Percentiles rank a stretch among this genome's conserved stretches.
Conservation (phyloP, 1,140 invertebrate genomes). For the Campodea augens region DNA sequence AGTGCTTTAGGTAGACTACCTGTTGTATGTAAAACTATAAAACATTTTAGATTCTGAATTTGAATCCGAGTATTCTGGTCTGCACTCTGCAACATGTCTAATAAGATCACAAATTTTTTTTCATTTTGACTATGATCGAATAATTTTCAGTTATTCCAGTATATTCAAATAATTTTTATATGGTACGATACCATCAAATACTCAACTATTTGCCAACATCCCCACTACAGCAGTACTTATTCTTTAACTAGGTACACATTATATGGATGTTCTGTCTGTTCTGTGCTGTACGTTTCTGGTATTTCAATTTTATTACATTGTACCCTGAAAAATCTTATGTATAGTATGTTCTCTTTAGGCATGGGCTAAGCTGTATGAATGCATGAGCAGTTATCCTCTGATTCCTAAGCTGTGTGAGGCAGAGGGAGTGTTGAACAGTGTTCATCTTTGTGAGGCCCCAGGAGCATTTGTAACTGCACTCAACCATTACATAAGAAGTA, state of each 20-base stretch:
- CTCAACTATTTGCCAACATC: neutral
- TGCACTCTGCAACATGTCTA: too few relatives aligned
- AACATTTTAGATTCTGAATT: too few relatives aligned
- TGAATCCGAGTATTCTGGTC: too few relatives aligned
- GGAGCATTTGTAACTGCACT: slow-evolving; percentile 77
- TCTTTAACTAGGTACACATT: neutral
- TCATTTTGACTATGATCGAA: too few relatives aligned
- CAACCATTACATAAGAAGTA: slow-evolving; percentile 57
- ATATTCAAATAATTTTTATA: slow-evolving; percentile 5
- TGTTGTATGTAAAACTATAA: too few relatives aligned
- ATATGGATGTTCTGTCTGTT: neutral
- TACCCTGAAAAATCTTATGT: slow-evolving; percentile 2
- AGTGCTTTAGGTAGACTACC: too few relatives aligned
- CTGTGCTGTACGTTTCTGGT: neutral
- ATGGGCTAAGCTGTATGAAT: slow-evolving; percentile 85
- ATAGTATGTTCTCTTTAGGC: slow-evolving; percentile 30
- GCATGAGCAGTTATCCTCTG: slow-evolving; percentile 40
- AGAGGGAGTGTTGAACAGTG: slow-evolving; percentile 33
- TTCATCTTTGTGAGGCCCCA: slow-evolving; percentile 88
- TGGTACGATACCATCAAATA: neutral
- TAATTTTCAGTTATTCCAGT: too few relatives aligned
- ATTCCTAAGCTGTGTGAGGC: slow-evolving; percentile 29
- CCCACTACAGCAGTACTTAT: neutral
- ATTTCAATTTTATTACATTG: neutral
- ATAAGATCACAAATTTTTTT: too few relatives aligned